These are phyloP conservation scores for Megathymus violae DNA, from an alignment of 1,140 invertebrate species.

Conservation along the genomic window DNA sequence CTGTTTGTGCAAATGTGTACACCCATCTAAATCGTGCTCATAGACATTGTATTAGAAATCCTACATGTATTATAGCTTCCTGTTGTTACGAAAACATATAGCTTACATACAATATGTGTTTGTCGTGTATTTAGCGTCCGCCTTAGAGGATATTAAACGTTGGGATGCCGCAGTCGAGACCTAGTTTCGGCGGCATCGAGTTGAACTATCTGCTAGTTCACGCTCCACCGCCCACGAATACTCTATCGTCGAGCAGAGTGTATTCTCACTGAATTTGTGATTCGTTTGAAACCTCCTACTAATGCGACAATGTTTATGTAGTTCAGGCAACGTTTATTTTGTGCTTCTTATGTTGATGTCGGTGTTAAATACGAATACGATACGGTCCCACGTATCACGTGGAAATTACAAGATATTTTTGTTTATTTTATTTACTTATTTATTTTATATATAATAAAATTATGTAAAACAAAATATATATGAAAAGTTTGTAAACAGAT, in stretches of 20 bases:
- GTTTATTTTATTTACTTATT: too few relatives aligned
- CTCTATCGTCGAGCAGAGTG: constrained; percentile 32
- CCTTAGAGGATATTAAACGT: constrained; percentile 28
- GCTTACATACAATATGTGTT: neutral
- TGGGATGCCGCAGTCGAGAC: constrained; percentile 16
- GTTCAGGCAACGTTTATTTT: too few relatives aligned
- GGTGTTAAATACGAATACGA: too few relatives aligned
- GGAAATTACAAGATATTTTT: too few relatives aligned
- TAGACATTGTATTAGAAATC: neutral
- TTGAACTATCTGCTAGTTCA: constrained; percentile 49
- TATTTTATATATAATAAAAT: too few relatives aligned
- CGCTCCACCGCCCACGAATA: constrained; percentile 39
- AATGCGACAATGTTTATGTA: neutral
- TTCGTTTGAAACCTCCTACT: neutral
- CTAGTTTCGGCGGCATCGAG: constrained; percentile 14
- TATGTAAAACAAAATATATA: too few relatives aligned
- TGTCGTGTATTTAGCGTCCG: constrained; percentile 14
- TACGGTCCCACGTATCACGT: too few relatives aligned
- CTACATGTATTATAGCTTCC: neutral
- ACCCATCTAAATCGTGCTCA: neutral
- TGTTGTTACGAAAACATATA: neutral
- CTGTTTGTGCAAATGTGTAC: too few relatives aligned
- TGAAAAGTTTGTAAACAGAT: too few relatives aligned
- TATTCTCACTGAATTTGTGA: constrained; percentile 19
- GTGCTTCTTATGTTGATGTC: too few relatives aligned